phyloP scores from a whole-genome alignment of 2,113 vertebrate species.

The Callospermophilus lateralis region DNA sequence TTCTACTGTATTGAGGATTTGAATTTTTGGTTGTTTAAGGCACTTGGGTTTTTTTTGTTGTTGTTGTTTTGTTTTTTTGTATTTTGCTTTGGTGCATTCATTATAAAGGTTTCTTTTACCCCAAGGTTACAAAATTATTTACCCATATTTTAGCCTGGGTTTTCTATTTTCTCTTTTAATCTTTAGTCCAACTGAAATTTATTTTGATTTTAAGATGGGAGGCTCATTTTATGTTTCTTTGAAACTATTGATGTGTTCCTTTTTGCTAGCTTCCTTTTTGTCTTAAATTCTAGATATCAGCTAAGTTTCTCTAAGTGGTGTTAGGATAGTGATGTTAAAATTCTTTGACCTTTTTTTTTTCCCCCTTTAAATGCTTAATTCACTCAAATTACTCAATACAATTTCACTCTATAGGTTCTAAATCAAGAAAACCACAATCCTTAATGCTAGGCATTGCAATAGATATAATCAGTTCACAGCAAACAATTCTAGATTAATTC shows the following conservation, averaged over 20 bases:
- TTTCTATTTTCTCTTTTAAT: constrained; percentile 1
- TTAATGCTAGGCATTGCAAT: no score
- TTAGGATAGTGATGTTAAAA: constrained; percentile 26
- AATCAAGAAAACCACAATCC: no score
- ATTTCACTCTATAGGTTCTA: no score
- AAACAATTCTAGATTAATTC: no score
- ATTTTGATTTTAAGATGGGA: constrained; percentile 39
- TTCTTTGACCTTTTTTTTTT: background rate
- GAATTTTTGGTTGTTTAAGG: constrained; percentile 34
- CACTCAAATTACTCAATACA: no score
- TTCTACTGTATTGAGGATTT: background rate
- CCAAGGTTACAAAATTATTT: constrained; percentile 15
- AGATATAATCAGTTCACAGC: no score
- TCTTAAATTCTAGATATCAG: constrained; percentile 20
- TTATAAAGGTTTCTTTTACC: background rate
- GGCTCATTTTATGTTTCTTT: constrained; percentile 47
- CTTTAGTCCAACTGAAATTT: constrained; percentile 29
- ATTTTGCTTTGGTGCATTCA: constrained; percentile 23
- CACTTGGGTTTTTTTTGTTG: background rate
- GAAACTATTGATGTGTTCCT: background rate
- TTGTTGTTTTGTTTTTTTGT: background rate
- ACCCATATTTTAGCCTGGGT: background rate
- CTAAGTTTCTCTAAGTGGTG: constrained; percentile 33
- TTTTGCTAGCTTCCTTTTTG: background rate
- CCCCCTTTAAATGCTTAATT: no score